Evolutionary conservation across 2,113 vertebrate species (phyloP).

Genomic region (Rousettus leschenaultii): DNA sequence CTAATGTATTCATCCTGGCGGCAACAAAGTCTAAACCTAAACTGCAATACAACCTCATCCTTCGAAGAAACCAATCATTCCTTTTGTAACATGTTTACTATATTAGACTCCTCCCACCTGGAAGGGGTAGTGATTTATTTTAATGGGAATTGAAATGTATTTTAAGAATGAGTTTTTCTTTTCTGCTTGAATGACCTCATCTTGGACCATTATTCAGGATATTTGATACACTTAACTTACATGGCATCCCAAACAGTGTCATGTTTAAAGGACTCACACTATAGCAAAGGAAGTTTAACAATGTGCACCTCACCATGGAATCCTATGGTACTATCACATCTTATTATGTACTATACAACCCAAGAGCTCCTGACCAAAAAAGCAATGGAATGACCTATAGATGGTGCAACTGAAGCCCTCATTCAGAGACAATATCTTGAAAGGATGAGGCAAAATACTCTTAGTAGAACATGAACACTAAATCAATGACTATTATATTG

Average conservation of each 20-base stretch:
- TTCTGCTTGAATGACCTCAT: background rate
- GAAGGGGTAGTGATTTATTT: background rate
- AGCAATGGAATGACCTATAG: background rate
- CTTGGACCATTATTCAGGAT: background rate
- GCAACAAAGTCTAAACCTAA: background rate
- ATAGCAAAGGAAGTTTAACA: background rate
- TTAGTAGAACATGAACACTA: background rate
- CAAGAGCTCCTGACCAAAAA: background rate
- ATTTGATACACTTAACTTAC: background rate
- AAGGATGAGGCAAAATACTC: background rate
- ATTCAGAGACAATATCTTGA: background rate
- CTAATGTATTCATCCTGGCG: background rate
- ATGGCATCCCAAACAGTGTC: background rate
- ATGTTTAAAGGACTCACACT: background rate
- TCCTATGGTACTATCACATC: background rate
- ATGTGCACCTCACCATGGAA: background rate
- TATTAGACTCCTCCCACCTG: background rate
- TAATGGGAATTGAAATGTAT: background rate
- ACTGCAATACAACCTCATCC: rapidly evolving
- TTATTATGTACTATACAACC: background rate
- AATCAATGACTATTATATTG: background rate
- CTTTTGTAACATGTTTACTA: background rate
- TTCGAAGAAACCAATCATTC: background rate
- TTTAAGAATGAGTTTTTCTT: background rate
- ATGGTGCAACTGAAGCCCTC: background rate